These are phyloP conservation scores for Catamblyrhynchus diadema DNA, from an alignment of 2,797 vertebrate genomes.

Conservation along the genomic window DNA sequence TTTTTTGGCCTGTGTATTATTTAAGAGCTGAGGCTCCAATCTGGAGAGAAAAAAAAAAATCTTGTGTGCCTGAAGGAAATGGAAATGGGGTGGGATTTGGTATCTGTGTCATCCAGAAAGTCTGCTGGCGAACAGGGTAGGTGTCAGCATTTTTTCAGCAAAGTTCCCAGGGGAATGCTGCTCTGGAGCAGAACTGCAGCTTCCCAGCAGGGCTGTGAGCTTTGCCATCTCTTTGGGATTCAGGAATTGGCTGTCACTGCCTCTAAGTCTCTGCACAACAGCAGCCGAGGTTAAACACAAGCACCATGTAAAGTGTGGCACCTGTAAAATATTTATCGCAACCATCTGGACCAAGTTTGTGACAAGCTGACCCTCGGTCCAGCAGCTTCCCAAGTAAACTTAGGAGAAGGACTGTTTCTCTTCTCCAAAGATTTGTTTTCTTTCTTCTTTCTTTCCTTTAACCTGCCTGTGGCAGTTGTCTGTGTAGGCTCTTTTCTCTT, in stretches of 20 bases:
- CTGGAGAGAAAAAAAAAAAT: neutral
- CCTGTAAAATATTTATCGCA: neutral
- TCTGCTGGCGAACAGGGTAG: neutral
- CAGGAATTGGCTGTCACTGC: neutral
- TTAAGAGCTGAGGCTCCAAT: neutral
- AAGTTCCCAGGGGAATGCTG: neutral
- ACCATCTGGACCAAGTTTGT: neutral
- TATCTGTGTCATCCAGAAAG: constrained; percentile 25
- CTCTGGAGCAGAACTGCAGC: neutral
- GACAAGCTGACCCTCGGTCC: neutral
- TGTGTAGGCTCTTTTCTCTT: rapidly evolving
- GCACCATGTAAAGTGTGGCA: neutral
- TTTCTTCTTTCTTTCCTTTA: neutral
- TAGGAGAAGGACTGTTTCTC: neutral
- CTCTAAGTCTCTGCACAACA: neutral
- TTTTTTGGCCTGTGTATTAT: constrained; percentile 4
- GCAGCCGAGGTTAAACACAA: neutral
- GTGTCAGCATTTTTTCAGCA: neutral
- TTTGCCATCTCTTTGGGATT: neutral
- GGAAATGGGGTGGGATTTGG: neutral
- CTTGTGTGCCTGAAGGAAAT: constrained; percentile 21
- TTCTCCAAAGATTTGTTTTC: neutral
- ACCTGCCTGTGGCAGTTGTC: neutral
- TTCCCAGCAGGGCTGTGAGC: neutral
- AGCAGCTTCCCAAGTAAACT: neutral